Conservation (phyloP, 1,140 invertebrate genomes). For the Nephila pilipes region DNA sequence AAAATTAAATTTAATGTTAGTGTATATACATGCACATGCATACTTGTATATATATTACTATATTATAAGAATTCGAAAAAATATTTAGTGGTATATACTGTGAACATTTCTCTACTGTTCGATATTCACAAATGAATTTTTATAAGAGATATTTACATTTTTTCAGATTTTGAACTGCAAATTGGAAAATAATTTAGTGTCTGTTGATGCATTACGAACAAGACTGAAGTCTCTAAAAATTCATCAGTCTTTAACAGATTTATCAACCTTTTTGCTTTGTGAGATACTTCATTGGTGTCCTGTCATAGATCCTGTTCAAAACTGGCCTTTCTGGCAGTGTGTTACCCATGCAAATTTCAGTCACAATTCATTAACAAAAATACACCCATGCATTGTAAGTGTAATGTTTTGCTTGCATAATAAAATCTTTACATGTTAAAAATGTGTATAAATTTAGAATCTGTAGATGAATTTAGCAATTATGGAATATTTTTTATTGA, state of each 20-base stretch:
- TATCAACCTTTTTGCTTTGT: slow-evolving; percentile 89
- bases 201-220: slow-evolving; percentile 38
- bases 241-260: slow-evolving; percentile 80
- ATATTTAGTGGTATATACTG: too few species aligned
- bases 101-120: too few species aligned
- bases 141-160: background rate
- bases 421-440: background rate
- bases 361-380: slow-evolving; percentile 88
- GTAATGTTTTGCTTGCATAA: too few species aligned
- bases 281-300: slow-evolving; percentile 86
- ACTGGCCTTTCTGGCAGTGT: slow-evolving; percentile 85
- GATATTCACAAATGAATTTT: background rate
- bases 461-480: background rate
- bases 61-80: too few species aligned
- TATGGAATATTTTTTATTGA: background rate
- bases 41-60: too few species aligned
- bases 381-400: slow-evolving; percentile 88
- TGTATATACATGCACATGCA: too few species aligned
- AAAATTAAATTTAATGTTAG: too few species aligned
- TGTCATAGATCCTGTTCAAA: slow-evolving; percentile 48
- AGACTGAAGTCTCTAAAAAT: slow-evolving; percentile 57
- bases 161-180: slow-evolving; percentile 56
- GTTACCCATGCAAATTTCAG: slow-evolving; percentile 88
- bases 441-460: background rate
- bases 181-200: slow-evolving; percentile 13